These are phyloP conservation scores for Peromyscus aztecus DNA, from an alignment of 2,797 vertebrate genomes.

Conservation along the genomic window DNA sequence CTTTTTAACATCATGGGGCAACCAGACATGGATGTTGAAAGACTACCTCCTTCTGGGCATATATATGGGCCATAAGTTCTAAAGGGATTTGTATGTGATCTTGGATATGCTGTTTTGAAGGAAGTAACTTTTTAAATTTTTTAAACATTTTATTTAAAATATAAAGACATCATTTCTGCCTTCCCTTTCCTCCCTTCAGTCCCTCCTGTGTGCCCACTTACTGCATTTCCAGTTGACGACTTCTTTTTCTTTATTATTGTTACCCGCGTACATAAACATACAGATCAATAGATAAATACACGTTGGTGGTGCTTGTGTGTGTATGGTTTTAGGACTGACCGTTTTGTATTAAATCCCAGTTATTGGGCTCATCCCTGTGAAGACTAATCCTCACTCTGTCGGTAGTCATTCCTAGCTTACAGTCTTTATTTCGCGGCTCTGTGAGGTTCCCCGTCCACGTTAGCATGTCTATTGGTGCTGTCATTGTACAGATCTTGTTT, in stretches of 20 bases:
- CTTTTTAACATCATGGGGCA: background rate
- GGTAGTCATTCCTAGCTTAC: background rate
- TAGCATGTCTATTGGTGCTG: background rate
- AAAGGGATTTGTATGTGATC: conserved; percentile 31
- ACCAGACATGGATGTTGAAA: background rate
- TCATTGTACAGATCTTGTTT: too few relatives aligned
- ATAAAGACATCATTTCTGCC: background rate
- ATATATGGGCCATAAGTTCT: background rate
- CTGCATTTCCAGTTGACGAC: background rate
- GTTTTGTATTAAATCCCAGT: background rate
- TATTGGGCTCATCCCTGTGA: background rate
- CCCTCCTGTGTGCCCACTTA: background rate
- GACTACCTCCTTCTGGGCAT: background rate
- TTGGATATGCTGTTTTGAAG: conserved; percentile 33
- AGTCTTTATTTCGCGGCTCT: background rate
- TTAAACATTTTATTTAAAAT: background rate
- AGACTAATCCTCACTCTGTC: background rate
- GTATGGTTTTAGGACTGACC: background rate
- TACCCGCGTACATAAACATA: background rate
- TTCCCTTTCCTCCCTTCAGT: background rate
- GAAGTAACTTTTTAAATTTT: background rate
- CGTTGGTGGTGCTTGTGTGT: background rate
- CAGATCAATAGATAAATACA: background rate
- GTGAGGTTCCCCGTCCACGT: too few relatives aligned
- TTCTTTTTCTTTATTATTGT: background rate